phyloP scores from a whole-genome alignment of 2,888 invertebrate species.

The Oegoconia quadripuncta region DNA sequence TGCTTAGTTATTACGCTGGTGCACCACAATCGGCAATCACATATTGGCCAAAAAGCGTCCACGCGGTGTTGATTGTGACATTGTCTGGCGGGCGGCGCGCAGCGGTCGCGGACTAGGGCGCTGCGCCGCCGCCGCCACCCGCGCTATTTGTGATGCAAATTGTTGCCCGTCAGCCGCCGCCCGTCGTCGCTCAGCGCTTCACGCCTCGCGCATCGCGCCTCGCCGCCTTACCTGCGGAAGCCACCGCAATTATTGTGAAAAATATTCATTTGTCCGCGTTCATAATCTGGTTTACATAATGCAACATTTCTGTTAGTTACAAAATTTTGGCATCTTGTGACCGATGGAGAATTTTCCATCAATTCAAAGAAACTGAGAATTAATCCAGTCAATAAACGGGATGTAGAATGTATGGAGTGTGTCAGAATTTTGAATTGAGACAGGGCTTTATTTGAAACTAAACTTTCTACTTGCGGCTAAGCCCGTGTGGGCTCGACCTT shows the following conservation, averaged over 20 bases:
- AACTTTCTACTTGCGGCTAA: too few species aligned
- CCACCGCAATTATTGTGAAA: conserved; percentile 70
- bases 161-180: conserved; percentile 42
- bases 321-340: background rate
- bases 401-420: too few species aligned
- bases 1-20: conserved; percentile 51
- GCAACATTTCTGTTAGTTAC: conserved; percentile 33
- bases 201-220: conserved; percentile 40
- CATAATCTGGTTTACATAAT: conserved; percentile 54
- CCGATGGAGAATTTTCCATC: background rate
- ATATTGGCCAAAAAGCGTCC: conserved; percentile 71
- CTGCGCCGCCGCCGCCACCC: conserved; percentile 24
- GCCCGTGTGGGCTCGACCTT: too few species aligned
- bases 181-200: conserved; percentile 39
- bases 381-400: too few species aligned
- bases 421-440: too few species aligned
- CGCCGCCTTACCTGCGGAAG: conserved; percentile 65
- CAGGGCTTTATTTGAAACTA: too few species aligned
- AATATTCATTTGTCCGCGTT: conserved; percentile 70
- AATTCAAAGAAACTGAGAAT: too few species aligned
- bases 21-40: conserved; percentile 72
- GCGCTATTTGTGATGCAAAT: conserved; percentile 58
- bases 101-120: conserved; percentile 53
- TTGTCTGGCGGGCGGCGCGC: conserved; percentile 64
- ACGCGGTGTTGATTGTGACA: conserved; percentile 77